These are phyloP conservation scores for Argyresthia goedartella DNA, from an alignment of 2,888 invertebrate genomes.

Conservation along the genomic window DNA sequence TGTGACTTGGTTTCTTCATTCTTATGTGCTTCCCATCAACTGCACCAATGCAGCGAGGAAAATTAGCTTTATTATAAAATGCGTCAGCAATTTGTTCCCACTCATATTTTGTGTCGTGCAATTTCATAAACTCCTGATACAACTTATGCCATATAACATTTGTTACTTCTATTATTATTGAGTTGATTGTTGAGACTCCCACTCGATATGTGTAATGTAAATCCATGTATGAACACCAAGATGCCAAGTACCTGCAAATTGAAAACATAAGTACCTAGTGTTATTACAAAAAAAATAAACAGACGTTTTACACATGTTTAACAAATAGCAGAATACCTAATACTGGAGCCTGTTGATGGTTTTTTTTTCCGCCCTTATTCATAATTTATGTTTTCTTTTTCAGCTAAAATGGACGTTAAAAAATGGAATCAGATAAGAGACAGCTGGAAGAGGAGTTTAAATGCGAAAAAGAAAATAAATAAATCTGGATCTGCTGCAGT, in stretches of 20 bases:
- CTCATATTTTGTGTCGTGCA: slow-evolving; percentile 17
- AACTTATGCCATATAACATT: slow-evolving; percentile 17
- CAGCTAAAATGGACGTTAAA: too few relatives aligned
- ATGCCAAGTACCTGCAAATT: too few relatives aligned
- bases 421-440: too few relatives aligned
- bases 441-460: too few relatives aligned
- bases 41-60: slow-evolving; percentile 12
- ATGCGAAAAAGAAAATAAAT: too few relatives aligned
- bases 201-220: slow-evolving; percentile 4
- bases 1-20: too few relatives aligned
- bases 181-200: slow-evolving; percentile 1
- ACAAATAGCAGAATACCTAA: too few relatives aligned
- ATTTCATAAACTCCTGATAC: slow-evolving; percentile 9
- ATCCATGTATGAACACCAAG: slow-evolving; percentile 1
- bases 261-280: neutral
- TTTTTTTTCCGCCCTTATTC: too few relatives aligned
- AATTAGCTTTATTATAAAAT: slow-evolving; percentile 13
- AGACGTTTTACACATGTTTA: neutral
- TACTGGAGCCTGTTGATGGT: too few relatives aligned
- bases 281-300: slow-evolving; percentile 1
- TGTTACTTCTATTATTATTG: slow-evolving; percentile 19
- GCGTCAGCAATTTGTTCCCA: too few relatives aligned
- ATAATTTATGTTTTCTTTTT: too few relatives aligned
- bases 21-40: slow-evolving; percentile 11
- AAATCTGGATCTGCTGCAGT: too few relatives aligned